Evolutionary conservation across 2,888 invertebrate species (phyloP).

Genomic region (Deroplatys truncata): DNA sequence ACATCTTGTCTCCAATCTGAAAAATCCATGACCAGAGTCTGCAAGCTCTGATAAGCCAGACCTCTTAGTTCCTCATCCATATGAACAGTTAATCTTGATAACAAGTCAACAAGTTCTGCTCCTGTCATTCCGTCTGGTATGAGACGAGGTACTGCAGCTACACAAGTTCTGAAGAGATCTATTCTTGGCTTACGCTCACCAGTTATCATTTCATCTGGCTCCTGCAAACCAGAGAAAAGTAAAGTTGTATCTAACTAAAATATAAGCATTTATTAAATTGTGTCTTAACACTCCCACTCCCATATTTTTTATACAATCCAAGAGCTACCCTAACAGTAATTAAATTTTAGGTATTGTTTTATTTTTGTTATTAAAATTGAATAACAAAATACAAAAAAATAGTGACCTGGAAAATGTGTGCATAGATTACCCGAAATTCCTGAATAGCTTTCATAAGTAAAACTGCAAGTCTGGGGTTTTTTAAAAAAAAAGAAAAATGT

Average conservation of each 20-base stretch:
- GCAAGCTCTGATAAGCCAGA: slow-evolving; percentile 89
- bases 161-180: slow-evolving; percentile 95
- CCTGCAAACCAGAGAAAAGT: slow-evolving; percentile 41
- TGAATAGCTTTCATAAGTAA: background rate
- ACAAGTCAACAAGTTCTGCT: slow-evolving; percentile 88
- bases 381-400: too few relatives aligned
- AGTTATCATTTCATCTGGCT: slow-evolving; percentile 85
- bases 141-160: slow-evolving; percentile 95
- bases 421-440: too few relatives aligned
- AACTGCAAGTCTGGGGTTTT: too few relatives aligned
- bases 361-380: too few relatives aligned
- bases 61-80: slow-evolving; percentile 97
- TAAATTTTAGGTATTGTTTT: background rate
- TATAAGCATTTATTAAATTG: background rate
- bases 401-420: too few relatives aligned
- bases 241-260: background rate
- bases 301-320: background rate
- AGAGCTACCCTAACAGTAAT: background rate
- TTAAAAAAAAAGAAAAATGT: too few relatives aligned
- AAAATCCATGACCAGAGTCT: slow-evolving; percentile 93
- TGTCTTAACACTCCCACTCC: background rate
- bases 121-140: slow-evolving; percentile 97
- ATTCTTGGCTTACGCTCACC: slow-evolving; percentile 97
- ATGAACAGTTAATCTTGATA: slow-evolving; percentile 92
- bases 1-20: slow-evolving; percentile 98